Conservation (phyloP, 2,888 invertebrate species). For the Cordilura impudica region DNA sequence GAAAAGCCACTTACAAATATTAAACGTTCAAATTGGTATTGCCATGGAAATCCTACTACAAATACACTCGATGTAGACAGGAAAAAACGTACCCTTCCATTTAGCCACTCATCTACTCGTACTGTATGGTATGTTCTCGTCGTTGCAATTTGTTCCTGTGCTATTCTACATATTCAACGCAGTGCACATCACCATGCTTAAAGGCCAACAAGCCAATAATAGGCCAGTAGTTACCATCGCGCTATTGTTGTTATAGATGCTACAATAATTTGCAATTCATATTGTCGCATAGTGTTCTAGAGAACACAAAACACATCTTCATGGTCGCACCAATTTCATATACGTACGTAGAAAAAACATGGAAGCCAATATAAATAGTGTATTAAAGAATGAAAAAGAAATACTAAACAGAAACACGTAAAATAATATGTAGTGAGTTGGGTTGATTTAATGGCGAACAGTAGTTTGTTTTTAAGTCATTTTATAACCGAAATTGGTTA, state of each 20-base stretch:
- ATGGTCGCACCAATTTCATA: slow-evolving; percentile 50
- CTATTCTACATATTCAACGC: background rate
- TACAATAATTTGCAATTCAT: slow-evolving; percentile 53
- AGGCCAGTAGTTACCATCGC: slow-evolving; percentile 19
- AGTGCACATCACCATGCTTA: slow-evolving; percentile 22
- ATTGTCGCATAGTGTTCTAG: slow-evolving; percentile 39
- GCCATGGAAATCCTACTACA: slow-evolving; percentile 18
- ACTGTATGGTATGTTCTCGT: background rate
- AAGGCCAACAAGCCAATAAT: slow-evolving; percentile 37
- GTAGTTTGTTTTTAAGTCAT: background rate
- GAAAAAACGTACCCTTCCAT: background rate
- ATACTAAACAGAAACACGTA: slow-evolving; percentile 22
- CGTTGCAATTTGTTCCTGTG: slow-evolving; percentile 33
- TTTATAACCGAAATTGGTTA: too few species aligned
- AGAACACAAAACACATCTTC: slow-evolving; percentile 35
- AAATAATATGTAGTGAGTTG: slow-evolving; percentile 19
- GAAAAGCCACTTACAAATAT: slow-evolving; percentile 61
- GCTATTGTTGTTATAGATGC: slow-evolving; percentile 5
- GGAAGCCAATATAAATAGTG: slow-evolving; percentile 47
- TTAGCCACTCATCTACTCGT: slow-evolving; percentile 6
- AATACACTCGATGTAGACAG: slow-evolving; percentile 33
- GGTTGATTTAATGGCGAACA: slow-evolving; percentile 23
- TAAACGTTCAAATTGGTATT: slow-evolving; percentile 49
- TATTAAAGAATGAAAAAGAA: slow-evolving; percentile 27
- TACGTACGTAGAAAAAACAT: slow-evolving; percentile 17